Evolutionary conservation across 2,888 invertebrate species (phyloP), one percentile per base, ranked within the genome.

Genomic region (Agonum fuliginosum): DNA sequence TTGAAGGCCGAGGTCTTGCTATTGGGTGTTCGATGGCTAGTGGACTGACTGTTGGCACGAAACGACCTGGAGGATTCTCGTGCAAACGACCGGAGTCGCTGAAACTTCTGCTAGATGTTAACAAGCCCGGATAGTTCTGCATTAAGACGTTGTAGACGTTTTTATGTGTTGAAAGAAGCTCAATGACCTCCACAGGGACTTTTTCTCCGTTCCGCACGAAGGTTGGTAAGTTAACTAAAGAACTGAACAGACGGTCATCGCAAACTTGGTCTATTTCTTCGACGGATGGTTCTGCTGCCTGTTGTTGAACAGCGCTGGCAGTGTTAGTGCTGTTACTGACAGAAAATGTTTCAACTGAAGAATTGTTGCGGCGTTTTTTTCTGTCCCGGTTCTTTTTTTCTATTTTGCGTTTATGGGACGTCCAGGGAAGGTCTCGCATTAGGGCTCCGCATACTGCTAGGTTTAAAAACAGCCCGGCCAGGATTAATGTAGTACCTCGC

Each of bases 221-320:
- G 0, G 96, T 97, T 0, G 96, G 97, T 78, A 97, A 87, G 83
- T 93, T 94, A 8, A 96, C 93, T 81, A 96, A 88, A n/a, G 96
- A 96, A 82, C 92, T 93, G 83, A 92, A 94, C 65, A 91, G 88
- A 51, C 93, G 89, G n/a, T 85, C 84, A 10, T 85, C 83, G 30
- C 78, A 67, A 19, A 80, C 78, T 17, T 72, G 67, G 20, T 79
- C 80, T 24, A 81, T 80, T 65, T 82, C 80, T 20, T 86, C 86
- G 58, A 83, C 84, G 0, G 87, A 86, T 2, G 87, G 85, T 2
- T 86, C 84, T 2, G 87, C 87, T 78, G 88, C 89, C 83, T 85
- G 89, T 3, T 88, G 90, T 85, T 85, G 89, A 81, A 88, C 85
- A 20, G 87, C 87, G 2, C 91, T 90, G 0, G 90, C 91, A 0